phyloP scores from a whole-genome alignment of 2,888 invertebrate genomes.

The Leistus spinibarbis region DNA sequence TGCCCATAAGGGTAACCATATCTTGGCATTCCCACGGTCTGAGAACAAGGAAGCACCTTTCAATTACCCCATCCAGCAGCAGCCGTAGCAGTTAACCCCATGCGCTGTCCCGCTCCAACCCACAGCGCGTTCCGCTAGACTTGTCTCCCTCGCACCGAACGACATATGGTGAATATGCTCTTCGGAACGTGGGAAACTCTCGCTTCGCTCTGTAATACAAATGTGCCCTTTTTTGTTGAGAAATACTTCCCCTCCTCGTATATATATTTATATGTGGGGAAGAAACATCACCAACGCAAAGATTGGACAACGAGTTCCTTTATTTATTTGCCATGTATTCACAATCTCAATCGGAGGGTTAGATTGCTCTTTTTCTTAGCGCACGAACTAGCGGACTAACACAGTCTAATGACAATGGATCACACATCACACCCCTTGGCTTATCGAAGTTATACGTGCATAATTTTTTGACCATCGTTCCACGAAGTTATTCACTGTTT shows the following conservation, averaged over 20 bases:
- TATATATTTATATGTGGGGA: not conserved
- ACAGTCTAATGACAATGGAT: not conserved
- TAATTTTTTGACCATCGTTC: not conserved
- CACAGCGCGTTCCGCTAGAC: not conserved
- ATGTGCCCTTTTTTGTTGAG: constrained; percentile 22
- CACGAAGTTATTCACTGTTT: not conserved
- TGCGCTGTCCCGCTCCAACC: not conserved
- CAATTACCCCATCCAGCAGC: constrained; percentile 24
- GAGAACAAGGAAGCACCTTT: constrained; percentile 36
- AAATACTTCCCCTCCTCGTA: not conserved
- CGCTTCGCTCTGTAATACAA: not conserved
- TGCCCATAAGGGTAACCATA: not conserved
- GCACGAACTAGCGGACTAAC: not conserved
- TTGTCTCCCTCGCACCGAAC: constrained; percentile 15
- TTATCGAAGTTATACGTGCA: not conserved
- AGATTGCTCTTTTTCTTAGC: not conserved
- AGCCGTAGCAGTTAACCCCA: constrained; percentile 11
- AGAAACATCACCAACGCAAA: not conserved
- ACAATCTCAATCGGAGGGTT: not conserved
- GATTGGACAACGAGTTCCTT: not conserved
- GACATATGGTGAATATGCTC: constrained; percentile 40
- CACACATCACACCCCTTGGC: constrained; percentile 1
- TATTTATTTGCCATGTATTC: constrained; percentile 1
- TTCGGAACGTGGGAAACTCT: constrained; percentile 26
- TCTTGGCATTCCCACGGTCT: constrained; percentile 8